Percentiles rank a stretch among this genome's conserved stretches.
phyloP scores from a whole-genome alignment of 2,113 vertebrate species.

The Nothocercus julius region DNA sequence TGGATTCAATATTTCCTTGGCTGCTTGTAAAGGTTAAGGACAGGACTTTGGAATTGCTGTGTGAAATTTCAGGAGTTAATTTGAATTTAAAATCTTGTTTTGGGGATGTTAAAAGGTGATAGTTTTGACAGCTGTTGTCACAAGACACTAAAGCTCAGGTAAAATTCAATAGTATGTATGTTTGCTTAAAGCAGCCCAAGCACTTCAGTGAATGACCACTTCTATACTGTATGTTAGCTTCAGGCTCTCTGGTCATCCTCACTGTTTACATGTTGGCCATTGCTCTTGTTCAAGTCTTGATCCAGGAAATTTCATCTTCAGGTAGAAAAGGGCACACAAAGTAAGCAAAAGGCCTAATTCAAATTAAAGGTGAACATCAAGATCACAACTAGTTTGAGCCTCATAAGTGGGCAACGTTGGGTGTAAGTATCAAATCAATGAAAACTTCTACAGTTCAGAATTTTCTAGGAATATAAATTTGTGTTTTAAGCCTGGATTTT shows the following conservation, averaged over 20 bases:
- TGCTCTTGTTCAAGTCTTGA: neutral
- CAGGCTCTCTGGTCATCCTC: neutral
- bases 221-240: neutral
- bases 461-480: neutral
- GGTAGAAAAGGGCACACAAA: neutral
- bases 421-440: neutral
- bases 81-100: neutral
- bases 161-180: neutral
- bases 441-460: neutral
- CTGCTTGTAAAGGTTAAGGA: neutral
- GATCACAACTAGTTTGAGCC: neutral
- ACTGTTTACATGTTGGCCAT: neutral
- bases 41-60: neutral
- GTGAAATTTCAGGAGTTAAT: neutral
- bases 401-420: neutral
- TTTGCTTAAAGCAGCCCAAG: neutral
- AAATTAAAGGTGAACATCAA: neutral
- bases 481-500: neutral
- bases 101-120: neutral
- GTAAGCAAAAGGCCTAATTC: neutral
- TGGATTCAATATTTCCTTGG: neutral
- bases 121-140: neutral
- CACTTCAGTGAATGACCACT: neutral
- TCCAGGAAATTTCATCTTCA: neutral
- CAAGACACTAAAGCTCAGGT: neutral